Evolutionary conservation across 2,888 invertebrate species (phyloP).

Genomic region (Harpagoxenus sublaevis): DNA sequence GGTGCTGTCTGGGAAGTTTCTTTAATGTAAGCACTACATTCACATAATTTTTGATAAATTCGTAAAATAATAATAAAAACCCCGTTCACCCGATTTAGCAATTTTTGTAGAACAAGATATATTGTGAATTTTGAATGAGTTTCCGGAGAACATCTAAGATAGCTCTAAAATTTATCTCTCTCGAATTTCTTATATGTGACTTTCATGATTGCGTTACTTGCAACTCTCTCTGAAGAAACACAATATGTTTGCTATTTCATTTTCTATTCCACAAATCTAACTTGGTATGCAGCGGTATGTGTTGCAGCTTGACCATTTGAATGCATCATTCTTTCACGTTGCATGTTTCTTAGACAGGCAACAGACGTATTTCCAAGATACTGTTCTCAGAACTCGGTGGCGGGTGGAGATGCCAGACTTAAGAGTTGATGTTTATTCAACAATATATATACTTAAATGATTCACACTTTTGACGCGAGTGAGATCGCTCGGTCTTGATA

Average conservation of each 20-base stretch:
- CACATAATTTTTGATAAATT: neutral
- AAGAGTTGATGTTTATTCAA: constrained; percentile 46
- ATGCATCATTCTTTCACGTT: constrained; percentile 43
- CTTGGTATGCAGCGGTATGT: constrained; percentile 27
- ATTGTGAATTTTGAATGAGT: neutral
- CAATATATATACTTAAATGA: constrained; percentile 45
- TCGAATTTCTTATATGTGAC: neutral
- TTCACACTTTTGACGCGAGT: constrained; percentile 33
- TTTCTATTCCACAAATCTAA: constrained; percentile 1
- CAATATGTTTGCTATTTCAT: neutral
- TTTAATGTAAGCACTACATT: neutral
- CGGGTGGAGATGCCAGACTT: constrained; percentile 4
- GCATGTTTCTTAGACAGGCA: constrained; percentile 38
- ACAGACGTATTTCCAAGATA: constrained; percentile 50
- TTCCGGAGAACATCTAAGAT: neutral
- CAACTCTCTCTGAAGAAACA: neutral
- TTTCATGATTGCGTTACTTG: neutral
- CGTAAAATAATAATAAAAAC: neutral
- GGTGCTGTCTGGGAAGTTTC: neutral
- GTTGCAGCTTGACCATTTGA: constrained; percentile 42
- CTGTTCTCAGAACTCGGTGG: constrained; percentile 34
- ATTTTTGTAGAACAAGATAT: neutral
- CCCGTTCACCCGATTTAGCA: neutral
- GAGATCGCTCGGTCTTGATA: constrained; percentile 34
- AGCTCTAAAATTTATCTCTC: neutral